These are phyloP conservation scores for Thymallus thymallus DNA, from an alignment of 2,113 vertebrate genomes.

Conservation along the genomic window DNA sequence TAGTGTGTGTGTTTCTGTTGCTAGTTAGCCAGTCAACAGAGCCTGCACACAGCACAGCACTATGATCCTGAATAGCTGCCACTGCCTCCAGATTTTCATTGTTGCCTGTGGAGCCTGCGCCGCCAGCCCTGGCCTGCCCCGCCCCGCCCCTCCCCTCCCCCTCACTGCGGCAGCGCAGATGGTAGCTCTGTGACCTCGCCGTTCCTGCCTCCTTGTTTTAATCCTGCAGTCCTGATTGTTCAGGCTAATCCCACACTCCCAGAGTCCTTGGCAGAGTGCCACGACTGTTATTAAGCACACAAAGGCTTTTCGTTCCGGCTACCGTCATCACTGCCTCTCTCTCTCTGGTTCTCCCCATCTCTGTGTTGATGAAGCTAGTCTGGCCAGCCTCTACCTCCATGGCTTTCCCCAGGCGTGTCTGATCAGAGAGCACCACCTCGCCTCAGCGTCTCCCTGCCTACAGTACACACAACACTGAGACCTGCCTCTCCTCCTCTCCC, in stretches of 20 bases:
- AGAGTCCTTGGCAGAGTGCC: constrained; percentile 80
- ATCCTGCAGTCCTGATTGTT: constrained; percentile 87
- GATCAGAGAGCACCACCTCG: constrained; percentile 19
- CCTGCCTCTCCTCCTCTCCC: not conserved
- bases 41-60: not conserved
- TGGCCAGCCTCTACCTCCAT: not conserved
- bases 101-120: constrained; percentile 63
- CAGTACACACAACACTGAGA: not conserved
- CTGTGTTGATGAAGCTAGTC: constrained; percentile 9
- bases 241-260: constrained; percentile 85
- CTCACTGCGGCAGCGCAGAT: constrained; percentile 80
- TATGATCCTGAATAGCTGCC: constrained; percentile 48
- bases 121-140: constrained; percentile 54
- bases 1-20: not conserved
- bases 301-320: constrained; percentile 82
- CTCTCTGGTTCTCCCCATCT: constrained; percentile 23
- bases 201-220: constrained; percentile 89
- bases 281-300: constrained; percentile 84
- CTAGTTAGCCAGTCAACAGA: not conserved
- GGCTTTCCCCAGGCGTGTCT: constrained; percentile 16
- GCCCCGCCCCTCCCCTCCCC: constrained; percentile 62
- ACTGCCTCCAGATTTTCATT: constrained; percentile 57
- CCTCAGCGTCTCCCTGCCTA: not conserved
- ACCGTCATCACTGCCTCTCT: constrained; percentile 67
- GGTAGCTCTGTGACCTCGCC: constrained; percentile 87